A percentile compares a stretch with the other conserved stretches of the same genome.
Conservation (phyloP, 1,140 invertebrate genomes). For the Euwallacea similis region DNA sequence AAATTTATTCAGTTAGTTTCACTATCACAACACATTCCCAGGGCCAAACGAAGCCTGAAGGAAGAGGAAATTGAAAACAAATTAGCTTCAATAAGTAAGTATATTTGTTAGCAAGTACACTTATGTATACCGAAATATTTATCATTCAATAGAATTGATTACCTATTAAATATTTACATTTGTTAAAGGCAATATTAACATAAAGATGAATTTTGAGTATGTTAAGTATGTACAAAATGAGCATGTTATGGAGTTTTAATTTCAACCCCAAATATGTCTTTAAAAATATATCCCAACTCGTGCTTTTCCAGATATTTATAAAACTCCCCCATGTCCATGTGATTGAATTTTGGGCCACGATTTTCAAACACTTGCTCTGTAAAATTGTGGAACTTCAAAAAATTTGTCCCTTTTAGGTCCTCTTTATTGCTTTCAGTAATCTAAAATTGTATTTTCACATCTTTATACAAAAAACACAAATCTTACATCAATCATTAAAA, state of each 20-base stretch:
- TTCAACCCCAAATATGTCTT: conserved; percentile 76
- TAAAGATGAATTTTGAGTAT: no score
- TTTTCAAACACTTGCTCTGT: conserved; percentile 70
- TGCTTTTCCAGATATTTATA: conserved; percentile 70
- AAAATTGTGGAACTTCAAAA: conserved; percentile 69
- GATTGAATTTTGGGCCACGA: conserved; percentile 54
- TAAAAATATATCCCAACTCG: conserved; percentile 68
- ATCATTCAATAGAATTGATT: background rate
- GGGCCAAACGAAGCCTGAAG: conserved; percentile 37
- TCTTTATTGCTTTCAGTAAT: conserved; percentile 54
- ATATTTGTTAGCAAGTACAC: background rate
- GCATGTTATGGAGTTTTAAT: conserved; percentile 35
- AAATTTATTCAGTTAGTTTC: conserved; percentile 43
- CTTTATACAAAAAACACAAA: no score
- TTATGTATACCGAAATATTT: background rate
- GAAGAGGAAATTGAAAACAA: background rate
- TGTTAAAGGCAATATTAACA: no score
- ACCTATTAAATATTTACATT: no score
- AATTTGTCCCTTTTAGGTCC: conserved; percentile 41
- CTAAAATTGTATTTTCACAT: conserved; percentile 3
- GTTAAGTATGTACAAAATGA: no score
- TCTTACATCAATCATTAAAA: no score
- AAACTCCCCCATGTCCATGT: conserved; percentile 75
- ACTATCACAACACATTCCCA: conserved; percentile 22
- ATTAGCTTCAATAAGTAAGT: conserved; percentile 22